phyloP scores from a whole-genome alignment of 1,140 invertebrate genomes.

The Physella acuta region DNA sequence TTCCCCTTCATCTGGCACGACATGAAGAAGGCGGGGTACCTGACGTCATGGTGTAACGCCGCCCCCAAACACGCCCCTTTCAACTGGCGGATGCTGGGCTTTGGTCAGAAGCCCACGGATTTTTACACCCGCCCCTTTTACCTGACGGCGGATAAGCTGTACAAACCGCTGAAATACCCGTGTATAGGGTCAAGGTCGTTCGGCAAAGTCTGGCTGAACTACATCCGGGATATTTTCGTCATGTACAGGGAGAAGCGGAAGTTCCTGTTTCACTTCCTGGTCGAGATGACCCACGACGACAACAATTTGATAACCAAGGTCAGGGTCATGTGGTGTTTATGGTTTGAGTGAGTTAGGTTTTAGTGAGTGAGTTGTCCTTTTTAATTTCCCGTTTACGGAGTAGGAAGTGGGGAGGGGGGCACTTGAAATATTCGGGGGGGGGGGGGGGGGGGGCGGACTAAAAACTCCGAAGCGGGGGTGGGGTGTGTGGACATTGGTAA shows the following conservation, averaged over 20 bases:
- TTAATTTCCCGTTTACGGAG: too few relatives aligned
- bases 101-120: slow-evolving; percentile 80
- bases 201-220: slow-evolving; percentile 73
- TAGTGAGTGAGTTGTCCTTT: too few relatives aligned
- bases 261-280: slow-evolving; percentile 79
- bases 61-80: slow-evolving; percentile 81
- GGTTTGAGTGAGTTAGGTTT: too few relatives aligned
- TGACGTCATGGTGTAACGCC: slow-evolving; percentile 84
- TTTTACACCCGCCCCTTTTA: slow-evolving; percentile 87
- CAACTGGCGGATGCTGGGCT: slow-evolving; percentile 87
- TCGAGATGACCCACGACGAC: slow-evolving; percentile 82
- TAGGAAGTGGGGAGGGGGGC: too few relatives aligned
- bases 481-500: too few relatives aligned
- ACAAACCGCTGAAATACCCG: slow-evolving; percentile 53
- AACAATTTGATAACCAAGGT: slow-evolving; percentile 72
- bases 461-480: too few relatives aligned
- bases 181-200: slow-evolving; percentile 79
- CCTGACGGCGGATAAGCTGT: slow-evolving; percentile 66
- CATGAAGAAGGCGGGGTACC: slow-evolving; percentile 65
- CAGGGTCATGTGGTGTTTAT: too few relatives aligned
- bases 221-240: slow-evolving; percentile 67
- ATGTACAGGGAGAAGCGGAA: slow-evolving; percentile 71
- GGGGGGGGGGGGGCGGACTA: too few relatives aligned
- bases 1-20: slow-evolving; percentile 69
- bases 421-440: too few relatives aligned